Conservation (phyloP, 2,113 vertebrate species). For the Trichechus manatus region DNA sequence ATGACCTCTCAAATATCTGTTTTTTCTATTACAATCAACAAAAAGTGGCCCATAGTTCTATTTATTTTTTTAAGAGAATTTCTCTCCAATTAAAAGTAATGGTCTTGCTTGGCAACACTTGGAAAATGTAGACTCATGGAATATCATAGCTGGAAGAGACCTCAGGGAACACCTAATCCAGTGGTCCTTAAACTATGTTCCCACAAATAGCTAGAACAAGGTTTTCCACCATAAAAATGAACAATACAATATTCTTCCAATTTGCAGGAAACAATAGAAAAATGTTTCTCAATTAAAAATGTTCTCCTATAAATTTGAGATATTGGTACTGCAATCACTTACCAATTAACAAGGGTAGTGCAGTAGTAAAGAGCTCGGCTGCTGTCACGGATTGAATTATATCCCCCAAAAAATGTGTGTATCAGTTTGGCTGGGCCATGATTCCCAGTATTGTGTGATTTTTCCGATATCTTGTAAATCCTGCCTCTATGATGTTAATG, state of each 20-base stretch:
- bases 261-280: slow-evolving; percentile 37
- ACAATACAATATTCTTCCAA: background rate
- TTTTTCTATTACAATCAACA: slow-evolving; percentile 11
- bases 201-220: background rate
- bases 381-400: too few species aligned
- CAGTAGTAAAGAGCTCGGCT: too few species aligned
- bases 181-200: background rate
- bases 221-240: slow-evolving; percentile 20
- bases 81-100: background rate
- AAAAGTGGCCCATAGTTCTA: background rate
- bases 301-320: background rate
- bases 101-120: background rate
- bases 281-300: background rate
- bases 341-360: background rate
- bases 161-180: background rate
- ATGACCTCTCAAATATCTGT: background rate
- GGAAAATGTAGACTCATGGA: background rate
- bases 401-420: too few species aligned
- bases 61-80: slow-evolving; percentile 50
- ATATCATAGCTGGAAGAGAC: background rate
- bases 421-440: too few species aligned
- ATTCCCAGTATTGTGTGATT: too few species aligned
- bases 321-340: background rate
- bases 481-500: too few species aligned
- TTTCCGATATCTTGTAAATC: too few species aligned